Evolutionary conservation across 2,888 invertebrate species (phyloP).

Genomic region (Teleiodes luculella): DNA sequence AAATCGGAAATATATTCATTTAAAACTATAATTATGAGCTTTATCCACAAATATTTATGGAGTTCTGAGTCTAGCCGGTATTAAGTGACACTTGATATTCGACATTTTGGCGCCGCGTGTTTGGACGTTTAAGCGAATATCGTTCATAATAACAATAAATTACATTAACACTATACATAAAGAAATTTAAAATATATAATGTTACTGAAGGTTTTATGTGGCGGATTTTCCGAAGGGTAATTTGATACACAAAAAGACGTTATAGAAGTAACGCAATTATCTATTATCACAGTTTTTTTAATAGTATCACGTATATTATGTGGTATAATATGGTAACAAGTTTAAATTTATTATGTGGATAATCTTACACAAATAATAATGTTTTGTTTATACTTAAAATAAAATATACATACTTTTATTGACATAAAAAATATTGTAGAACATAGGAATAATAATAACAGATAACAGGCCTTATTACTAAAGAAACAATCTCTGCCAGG

Average conservation of each 20-base stretch:
- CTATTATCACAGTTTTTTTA: too few relatives aligned
- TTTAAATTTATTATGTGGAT: too few relatives aligned
- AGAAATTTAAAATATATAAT: background rate
- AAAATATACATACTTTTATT: too few relatives aligned
- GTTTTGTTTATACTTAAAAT: too few relatives aligned
- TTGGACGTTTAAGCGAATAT: background rate
- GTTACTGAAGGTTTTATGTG: background rate
- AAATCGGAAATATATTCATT: background rate
- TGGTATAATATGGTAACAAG: too few relatives aligned
- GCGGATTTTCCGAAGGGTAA: background rate
- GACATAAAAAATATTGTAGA: too few relatives aligned
- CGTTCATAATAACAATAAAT: slow-evolving; percentile 1
- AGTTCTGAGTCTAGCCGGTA: slow-evolving; percentile 1
- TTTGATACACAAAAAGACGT: background rate
- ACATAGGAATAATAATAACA: too few relatives aligned
- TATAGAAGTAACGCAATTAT: too few relatives aligned
- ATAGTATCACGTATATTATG: too few relatives aligned
- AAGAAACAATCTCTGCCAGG: too few relatives aligned
- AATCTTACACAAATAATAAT: too few relatives aligned
- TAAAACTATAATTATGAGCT: background rate
- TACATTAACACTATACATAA: background rate
- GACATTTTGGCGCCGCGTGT: slow-evolving; percentile 4
- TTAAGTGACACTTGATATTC: slow-evolving; percentile 4
- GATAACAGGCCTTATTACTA: too few relatives aligned
- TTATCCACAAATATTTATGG: background rate